Base-by-base conservation (phyloP, 1,140 invertebrate genomes). In the Pararge aegeria region DNA sequence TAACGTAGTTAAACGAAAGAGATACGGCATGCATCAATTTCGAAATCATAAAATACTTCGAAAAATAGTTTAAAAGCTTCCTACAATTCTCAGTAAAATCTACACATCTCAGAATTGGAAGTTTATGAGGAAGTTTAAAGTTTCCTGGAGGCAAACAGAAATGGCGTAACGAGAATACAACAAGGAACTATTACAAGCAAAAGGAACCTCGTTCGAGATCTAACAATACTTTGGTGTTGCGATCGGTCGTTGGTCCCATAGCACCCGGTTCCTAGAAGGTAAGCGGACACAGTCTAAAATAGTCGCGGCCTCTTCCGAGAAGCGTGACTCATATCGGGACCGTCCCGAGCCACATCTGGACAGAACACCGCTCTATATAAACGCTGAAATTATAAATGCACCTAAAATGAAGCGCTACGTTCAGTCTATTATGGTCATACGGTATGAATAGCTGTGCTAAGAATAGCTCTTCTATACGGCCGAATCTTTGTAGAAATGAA, bases 221-320 rank as follows among this genome's bases (percentile, higher is more conserved):
- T 89, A 87, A 87, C 85, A 87, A 89, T 89, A 87, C 79, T 72
- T 75, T 65, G 70, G 75, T 67, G 68, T 80, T 73, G 74, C 74
- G 78, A 75, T 74, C 83, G 86, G 86, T 89, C 86, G 86, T 86
- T 87, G 83, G 86, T 87, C 85, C 75, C 83, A 75, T 65, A 75
- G 60, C 68, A 73, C 71, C 61, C 75, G 76, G 69, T 86, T 87
- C 83, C 80, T 83, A 89, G 86, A 87, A 87, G 80, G 83, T 85
- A 87, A 86, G 86, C 86, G 81, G 83, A 85, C 83, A 82, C 81
- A 84, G 73, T 80, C 80, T 82, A 87, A 87, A 87, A 87, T 89
- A 87, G 83, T 83, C 74, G 55, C 74, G 75, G 74, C 80, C 79
- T 77, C 82, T 88, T 89, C 86, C 81, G 80, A 87, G 85, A 83